phyloP scores from a whole-genome alignment of 92 coral and sea anemone species.

The Phenganax marumi region DNA sequence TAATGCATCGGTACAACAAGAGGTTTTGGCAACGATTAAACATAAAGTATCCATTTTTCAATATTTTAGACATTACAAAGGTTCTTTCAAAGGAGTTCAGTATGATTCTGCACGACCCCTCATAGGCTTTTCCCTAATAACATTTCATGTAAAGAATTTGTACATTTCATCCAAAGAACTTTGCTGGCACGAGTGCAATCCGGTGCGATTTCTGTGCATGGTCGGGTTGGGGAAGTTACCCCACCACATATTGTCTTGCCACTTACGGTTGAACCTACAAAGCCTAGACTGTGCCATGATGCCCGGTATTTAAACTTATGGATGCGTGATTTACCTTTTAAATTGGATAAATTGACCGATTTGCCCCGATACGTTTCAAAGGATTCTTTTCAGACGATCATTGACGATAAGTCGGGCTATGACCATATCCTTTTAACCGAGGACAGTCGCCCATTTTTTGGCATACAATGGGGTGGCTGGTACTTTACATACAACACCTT shows the following conservation, averaged over 20 bases:
- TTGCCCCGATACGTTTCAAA: neutral
- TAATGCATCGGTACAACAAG: too few relatives aligned
- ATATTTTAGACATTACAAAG: constrained; percentile 40
- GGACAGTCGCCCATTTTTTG: constrained; percentile 1
- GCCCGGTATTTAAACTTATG: neutral
- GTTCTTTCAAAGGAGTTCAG: constrained; percentile 39
- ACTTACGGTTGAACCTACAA: constrained; percentile 32
- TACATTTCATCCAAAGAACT: constrained; percentile 39
- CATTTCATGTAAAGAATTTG: constrained; percentile 48
- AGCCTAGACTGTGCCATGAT: neutral
- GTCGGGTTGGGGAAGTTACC: constrained; percentile 36
- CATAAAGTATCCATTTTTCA: constrained; percentile 13
- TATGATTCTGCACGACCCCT: constrained; percentile 44
- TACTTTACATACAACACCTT: constrained; percentile 4
- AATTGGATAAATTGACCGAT: neutral
- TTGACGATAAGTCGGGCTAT: constrained; percentile 18
- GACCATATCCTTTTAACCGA: constrained; percentile 2
- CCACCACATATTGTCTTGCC: constrained; percentile 50
- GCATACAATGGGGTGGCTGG: constrained; percentile 24
- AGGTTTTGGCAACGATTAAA: constrained; percentile 13
- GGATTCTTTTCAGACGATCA: neutral
- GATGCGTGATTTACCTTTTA: neutral
- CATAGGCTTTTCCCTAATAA: constrained; percentile 41
- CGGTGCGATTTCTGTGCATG: constrained; percentile 47
- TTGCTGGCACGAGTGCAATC: constrained; percentile 33